These are phyloP conservation scores for Lerema accius DNA, from an alignment of 1,140 invertebrate species.

Conservation along the genomic window DNA sequence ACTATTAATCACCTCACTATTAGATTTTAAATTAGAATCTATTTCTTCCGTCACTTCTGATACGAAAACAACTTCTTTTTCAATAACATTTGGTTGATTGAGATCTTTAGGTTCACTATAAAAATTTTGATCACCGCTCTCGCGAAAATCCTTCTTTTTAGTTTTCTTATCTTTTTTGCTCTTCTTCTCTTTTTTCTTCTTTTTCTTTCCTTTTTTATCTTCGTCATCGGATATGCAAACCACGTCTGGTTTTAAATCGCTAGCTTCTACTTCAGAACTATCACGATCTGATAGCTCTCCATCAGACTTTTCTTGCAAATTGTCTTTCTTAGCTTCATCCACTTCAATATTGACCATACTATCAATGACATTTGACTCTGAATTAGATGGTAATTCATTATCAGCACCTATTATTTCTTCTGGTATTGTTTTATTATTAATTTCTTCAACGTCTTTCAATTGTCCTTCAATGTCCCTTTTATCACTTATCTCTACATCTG, in stretches of 20 bases:
- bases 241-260: slow-evolving; percentile 48
- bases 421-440: not conserved
- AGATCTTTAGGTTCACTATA: slow-evolving; percentile 24
- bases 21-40: not conserved
- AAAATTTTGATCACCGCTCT: slow-evolving; percentile 63
- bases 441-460: not conserved
- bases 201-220: slow-evolving; percentile 60
- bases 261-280: slow-evolving; percentile 50
- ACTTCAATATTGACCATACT: not conserved
- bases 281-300: slow-evolving; percentile 59
- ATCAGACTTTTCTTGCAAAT: slow-evolving; percentile 48
- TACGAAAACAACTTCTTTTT: slow-evolving; percentile 11
- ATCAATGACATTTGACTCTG: slow-evolving; percentile 1
- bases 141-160: slow-evolving; percentile 67
- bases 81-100: not conserved
- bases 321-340: not conserved
- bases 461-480: not conserved
- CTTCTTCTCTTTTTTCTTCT: slow-evolving; percentile 50
- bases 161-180: slow-evolving; percentile 59
- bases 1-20: not conserved
- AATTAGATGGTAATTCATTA: not conserved
- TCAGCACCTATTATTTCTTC: not conserved
- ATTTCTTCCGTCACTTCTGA: not conserved
- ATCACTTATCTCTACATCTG: not conserved
- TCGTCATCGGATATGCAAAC: slow-evolving; percentile 67